phyloP scores from a whole-genome alignment of 2,797 vertebrate species.

The Odontamblyopus rebecca region DNA sequence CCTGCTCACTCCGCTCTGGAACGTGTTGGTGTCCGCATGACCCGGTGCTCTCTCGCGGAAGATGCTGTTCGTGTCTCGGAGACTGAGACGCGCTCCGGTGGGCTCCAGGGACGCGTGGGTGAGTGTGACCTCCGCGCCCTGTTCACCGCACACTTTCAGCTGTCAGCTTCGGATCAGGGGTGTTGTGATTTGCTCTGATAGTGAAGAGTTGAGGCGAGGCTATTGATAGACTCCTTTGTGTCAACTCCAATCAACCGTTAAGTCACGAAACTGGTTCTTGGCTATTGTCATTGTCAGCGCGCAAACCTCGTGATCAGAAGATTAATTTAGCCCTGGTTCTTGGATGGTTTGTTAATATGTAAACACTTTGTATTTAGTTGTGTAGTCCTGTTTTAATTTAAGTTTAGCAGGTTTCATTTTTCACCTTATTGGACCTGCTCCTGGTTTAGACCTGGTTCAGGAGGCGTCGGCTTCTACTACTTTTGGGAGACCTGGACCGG shows the following conservation, averaged over 20 bases:
- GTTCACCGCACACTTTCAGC: not conserved
- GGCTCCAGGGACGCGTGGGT: not conserved
- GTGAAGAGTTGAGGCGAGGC: not conserved
- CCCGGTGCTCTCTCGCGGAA: not conserved
- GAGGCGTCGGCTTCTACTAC: not conserved
- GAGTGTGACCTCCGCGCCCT: not conserved
- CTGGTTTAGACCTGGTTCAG: not conserved
- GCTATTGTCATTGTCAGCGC: too few species aligned
- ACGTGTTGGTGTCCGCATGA: not conserved
- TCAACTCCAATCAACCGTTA: not conserved
- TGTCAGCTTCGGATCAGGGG: not conserved
- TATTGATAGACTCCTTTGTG: not conserved
- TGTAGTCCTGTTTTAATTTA: not conserved
- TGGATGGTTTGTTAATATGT: not conserved
- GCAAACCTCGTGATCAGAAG: too few species aligned
- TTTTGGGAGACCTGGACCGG: too few species aligned
- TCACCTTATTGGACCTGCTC: not conserved
- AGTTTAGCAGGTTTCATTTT: not conserved
- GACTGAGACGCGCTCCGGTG: not conserved
- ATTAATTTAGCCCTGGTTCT: not conserved
- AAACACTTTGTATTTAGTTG: not conserved
- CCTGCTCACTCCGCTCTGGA: not conserved
- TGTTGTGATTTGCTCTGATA: not conserved
- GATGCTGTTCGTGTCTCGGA: not conserved
- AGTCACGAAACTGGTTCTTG: too few species aligned